Conservation (phyloP, 2,113 vertebrate species). For the Syrmaticus mikado region DNA sequence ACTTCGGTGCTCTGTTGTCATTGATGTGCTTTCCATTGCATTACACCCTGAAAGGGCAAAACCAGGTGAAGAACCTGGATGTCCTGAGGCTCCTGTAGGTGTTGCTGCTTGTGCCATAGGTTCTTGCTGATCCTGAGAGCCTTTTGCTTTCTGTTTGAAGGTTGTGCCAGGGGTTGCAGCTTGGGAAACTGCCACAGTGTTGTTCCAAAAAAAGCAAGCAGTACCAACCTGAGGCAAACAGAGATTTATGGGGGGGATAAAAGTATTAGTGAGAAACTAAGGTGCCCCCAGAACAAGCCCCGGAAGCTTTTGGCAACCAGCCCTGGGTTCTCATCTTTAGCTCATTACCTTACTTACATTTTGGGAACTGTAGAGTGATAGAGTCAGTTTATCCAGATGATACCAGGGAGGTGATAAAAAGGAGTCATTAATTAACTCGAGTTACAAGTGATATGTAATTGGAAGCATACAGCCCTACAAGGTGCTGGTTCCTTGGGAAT, state of each 20-base stretch:
- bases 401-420: conserved; percentile 46
- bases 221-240: background rate
- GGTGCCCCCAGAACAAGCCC: background rate
- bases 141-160: conserved; percentile 65
- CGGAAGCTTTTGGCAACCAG: conserved; percentile 41
- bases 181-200: background rate
- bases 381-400: conserved; percentile 59
- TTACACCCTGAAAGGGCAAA: background rate
- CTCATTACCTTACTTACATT: conserved; percentile 42
- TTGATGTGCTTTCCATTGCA: no score
- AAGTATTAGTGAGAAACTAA: conserved; percentile 43
- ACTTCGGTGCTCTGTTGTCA: no score
- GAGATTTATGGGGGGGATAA: conserved; percentile 57
- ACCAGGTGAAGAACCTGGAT: background rate
- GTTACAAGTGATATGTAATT: background rate
- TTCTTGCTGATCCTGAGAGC: background rate
- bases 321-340: conserved; percentile 43
- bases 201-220: conserved; percentile 40
- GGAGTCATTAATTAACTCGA: conserved; percentile 53
- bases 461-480: conserved; percentile 24
- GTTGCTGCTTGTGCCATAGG: background rate
- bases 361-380: conserved; percentile 33
- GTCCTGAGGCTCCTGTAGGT: rapidly evolving
- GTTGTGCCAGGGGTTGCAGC: background rate
- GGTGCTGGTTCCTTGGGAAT: conserved; percentile 28